Base-by-base conservation (phyloP, 1,140 invertebrate species). In the Bradynema listronoti region DNA sequence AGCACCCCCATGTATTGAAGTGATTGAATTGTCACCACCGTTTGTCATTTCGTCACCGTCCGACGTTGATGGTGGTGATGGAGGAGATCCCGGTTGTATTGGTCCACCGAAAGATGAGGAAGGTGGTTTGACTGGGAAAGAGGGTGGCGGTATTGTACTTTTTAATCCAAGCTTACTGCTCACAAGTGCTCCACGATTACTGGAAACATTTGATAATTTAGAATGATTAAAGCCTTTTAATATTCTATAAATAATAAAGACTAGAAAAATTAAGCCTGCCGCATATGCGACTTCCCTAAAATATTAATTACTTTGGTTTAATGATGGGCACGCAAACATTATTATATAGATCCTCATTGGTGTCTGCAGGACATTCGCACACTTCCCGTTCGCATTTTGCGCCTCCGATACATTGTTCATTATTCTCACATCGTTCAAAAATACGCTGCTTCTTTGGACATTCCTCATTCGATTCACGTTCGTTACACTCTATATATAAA, bases 311-410 rank as follows among this genome's bases (percentile, higher is more conserved):
- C 36, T 39, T 11, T 11, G 36, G 19, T 11, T 39, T 39, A 39
- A 39, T 39, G 29, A 63, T 7, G 58, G 54, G 57, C 73, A 75
- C 1, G n/a, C n/a, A n/a, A n/a, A n/a, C n/a, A n/a, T 58, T 34
- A 9, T 60, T 72, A 25, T 72, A 65, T 1, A 56, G 47, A 11
- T 56, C 62, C 9, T 63, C 61, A 19, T 66, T 45, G 3, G n/a
- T n/a, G n/a, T 60, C 72, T 32, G 58, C 58, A 19, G 73, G 71
- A 51, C 73, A 75, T 41, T 73, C 54, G 52, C 73, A 75, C 32
- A 52, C 65, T 22, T 49, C 61, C 25, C 68, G 60, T 14, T 51
- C 51, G 42, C 73, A 75, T 22, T 42, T 62, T 6, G 73, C 68
- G 34, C 72, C 71, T 24, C 75, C 75, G 36, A 62, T 68, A 59